Percentiles rank a stretch among this genome's conserved stretches.
These are phyloP conservation scores for Didymodactylos carnosus DNA, from an alignment of 2,888 invertebrate species.

Conservation along the genomic window DNA sequence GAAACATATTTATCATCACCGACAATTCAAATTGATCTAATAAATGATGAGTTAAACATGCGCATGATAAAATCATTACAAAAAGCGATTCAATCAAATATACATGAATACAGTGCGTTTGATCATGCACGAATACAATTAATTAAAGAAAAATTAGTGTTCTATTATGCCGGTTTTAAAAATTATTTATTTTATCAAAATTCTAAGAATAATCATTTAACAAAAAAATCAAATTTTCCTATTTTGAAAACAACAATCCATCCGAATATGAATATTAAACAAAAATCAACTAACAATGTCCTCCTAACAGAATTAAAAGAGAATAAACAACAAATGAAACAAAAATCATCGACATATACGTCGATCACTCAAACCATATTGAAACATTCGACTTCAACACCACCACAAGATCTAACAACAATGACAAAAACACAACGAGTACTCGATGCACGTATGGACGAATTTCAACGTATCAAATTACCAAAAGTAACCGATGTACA, in stretches of 20 bases:
- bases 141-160: constrained; percentile 4
- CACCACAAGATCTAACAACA: background rate
- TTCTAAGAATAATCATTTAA: background rate
- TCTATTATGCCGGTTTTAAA: constrained; percentile 14
- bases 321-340: background rate
- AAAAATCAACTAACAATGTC: no score
- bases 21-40: background rate
- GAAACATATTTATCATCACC: background rate
- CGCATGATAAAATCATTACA: background rate
- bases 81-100: background rate
- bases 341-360: background rate
- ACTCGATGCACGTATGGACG: background rate
- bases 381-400: background rate
- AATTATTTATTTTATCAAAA: background rate
- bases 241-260: no score
- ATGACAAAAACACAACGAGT: background rate
- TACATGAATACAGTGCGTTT: background rate
- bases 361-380: no score
- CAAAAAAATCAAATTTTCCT: background rate
- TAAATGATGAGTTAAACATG: background rate
- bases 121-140: constrained; percentile 6
- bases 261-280: no score
- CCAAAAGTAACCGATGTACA: background rate
- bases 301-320: background rate
- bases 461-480: background rate